phyloP scores from a whole-genome alignment of 2,888 invertebrate genomes.

The Notocelia uddmanniana region DNA sequence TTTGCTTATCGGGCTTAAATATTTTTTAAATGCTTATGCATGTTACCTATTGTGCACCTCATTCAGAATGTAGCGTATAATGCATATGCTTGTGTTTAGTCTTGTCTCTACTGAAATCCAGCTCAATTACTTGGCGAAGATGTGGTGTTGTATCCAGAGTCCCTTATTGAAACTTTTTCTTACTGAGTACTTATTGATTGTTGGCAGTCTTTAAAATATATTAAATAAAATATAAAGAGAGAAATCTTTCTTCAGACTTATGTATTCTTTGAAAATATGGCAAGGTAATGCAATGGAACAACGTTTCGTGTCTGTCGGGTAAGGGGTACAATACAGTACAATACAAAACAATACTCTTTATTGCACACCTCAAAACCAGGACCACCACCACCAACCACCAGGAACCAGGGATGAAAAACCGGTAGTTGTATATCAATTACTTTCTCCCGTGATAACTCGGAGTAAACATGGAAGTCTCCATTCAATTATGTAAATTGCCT shows the following conservation, averaged over 20 bases:
- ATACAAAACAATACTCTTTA: too few relatives aligned
- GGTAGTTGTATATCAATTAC: constrained; percentile 2
- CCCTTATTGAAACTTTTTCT: neutral
- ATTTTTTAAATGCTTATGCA: neutral
- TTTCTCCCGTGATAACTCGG: neutral
- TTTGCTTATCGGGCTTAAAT: constrained; percentile 23
- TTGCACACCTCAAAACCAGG: too few relatives aligned
- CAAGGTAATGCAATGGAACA: neutral
- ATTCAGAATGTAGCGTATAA: neutral
- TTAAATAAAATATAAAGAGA: neutral
- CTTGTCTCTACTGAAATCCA: neutral
- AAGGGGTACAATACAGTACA: too few relatives aligned
- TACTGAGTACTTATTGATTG: neutral
- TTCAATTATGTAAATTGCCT: constrained; percentile 10
- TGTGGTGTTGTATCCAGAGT: neutral
- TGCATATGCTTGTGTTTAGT: neutral
- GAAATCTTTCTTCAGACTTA: too few relatives aligned
- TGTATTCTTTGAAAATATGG: neutral
- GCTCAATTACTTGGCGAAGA: neutral
- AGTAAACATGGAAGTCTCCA: neutral
- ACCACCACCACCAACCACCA: too few relatives aligned
- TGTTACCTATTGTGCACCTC: neutral
- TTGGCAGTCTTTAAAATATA: neutral
- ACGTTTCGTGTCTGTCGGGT: neutral
- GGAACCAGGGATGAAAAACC: too few relatives aligned